phyloP scores from a whole-genome alignment of 1,140 invertebrate species.

The Venturia canescens region DNA sequence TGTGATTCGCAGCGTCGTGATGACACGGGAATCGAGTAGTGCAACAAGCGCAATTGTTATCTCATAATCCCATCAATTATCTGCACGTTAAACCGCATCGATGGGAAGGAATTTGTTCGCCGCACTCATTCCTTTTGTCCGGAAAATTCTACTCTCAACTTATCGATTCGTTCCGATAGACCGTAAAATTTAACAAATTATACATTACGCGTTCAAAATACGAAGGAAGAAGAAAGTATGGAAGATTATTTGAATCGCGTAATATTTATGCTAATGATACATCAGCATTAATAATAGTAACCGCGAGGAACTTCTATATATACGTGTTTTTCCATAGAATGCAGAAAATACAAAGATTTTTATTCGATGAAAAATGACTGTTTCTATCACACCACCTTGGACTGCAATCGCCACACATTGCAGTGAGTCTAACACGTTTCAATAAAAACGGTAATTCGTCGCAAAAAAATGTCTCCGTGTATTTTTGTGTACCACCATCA shows the following conservation, averaged over 20 bases:
- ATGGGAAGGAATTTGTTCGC: neutral
- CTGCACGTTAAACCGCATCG: no score
- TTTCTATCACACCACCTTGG: no score
- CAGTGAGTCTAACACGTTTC: no score
- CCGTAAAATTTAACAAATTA: slow-evolving; percentile 5
- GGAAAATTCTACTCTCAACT: slow-evolving; percentile 4
- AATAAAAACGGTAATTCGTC: no score
- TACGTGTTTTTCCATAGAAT: neutral
- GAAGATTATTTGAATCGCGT: neutral
- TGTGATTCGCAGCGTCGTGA: neutral
- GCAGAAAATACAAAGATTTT: no score
- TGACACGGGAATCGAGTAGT: neutral
- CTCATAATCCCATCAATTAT: no score
- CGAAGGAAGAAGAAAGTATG: neutral
- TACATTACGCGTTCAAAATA: neutral
- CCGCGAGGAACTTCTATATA: neutral
- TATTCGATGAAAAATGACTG: no score
- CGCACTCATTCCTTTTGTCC: neutral
- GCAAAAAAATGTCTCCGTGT: no score
- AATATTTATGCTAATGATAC: neutral
- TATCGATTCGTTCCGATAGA: slow-evolving; percentile 12
- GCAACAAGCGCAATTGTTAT: no score
- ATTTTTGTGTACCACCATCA: no score
- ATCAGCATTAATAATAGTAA: neutral
- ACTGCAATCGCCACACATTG: no score